Evolutionary conservation across 1,140 invertebrate genomes (phyloP).

Genomic region (Drosophila asahinai): DNA sequence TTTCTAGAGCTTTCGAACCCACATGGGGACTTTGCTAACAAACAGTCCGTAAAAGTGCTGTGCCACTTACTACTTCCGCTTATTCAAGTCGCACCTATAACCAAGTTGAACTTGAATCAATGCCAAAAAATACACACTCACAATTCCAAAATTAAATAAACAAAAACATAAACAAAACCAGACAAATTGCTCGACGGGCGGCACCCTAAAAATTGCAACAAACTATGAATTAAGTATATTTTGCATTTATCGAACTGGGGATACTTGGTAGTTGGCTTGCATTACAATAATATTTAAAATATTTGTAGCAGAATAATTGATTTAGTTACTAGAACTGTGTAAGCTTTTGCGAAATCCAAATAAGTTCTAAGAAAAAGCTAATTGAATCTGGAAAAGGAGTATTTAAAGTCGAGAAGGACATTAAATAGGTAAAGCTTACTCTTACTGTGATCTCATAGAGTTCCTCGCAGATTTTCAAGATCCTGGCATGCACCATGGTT

Average conservation of each 20-base stretch:
- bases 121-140: conserved; percentile 69
- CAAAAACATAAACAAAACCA: conserved; percentile 46
- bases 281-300: background rate
- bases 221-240: background rate
- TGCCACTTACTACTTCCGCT: conserved; percentile 60
- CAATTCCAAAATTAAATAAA: conserved; percentile 70
- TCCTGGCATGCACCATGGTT: conserved; percentile 13
- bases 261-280: conserved; percentile 2
- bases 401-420: too few species aligned
- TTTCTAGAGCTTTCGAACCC: conserved; percentile 11
- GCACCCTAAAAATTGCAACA: conserved; percentile 63
- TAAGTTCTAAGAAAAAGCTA: background rate
- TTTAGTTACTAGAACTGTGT: background rate
- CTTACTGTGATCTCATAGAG: too few species aligned
- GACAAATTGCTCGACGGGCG: conserved; percentile 61
- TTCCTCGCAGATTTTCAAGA: background rate
- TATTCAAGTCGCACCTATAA: conserved; percentile 50
- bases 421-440: too few species aligned
- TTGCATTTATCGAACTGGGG: conserved; percentile 11
- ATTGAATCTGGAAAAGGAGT: background rate
- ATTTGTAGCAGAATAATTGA: background rate
- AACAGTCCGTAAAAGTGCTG: conserved; percentile 32
- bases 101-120: conserved; percentile 77
- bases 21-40: conserved; percentile 12
- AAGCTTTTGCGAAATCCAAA: too few species aligned